Evolutionary conservation across 2,888 invertebrate species (phyloP), one percentile per base, ranked within the genome.

Genomic region (Capitulum mitella): DNA sequence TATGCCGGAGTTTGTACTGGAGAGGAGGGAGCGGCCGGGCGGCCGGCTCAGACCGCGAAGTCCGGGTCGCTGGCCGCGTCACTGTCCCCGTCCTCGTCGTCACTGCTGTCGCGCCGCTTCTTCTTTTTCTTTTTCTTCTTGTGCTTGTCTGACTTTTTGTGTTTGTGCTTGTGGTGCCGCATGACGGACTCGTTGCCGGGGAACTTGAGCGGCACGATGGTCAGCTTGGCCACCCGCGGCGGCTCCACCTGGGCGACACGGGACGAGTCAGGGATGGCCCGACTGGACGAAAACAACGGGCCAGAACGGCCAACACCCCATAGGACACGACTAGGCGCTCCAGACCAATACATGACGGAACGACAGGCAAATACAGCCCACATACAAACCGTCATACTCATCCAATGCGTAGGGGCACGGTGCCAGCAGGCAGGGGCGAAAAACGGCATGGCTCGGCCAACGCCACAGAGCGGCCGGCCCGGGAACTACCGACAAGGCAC

Each of bases 101-200:
- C 91, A 81, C 89, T 89, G 81, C 89, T 89, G 19, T 89, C 86
- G 79, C 86, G 89, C 82, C 88, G 88, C 84, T 87, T 87, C 84
- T 87, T 88, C 86, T 88, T 88, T 81, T 89, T 87, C 84, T 89
- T 90, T 84, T 87, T 87, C 83, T 87, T 86, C 83, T 86, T 85
- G 82, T 87, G 86, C 84, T 87, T 87, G 81, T 87, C 87, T 14
- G 80, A 80, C 78, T 82, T 82, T 77, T 86, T 83, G 77, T 85
- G 83, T 82, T 85, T 85, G 82, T 85, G 86, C 77, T 79, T 78
- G 51, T 82, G 79, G 75, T 81, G 80, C 51, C 43, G 77, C 61
- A 76, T 37, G 78, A 77, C 61, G 74, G 64, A 29, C 75, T 75
- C 78, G 78, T 77, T 74, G 29, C 80, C 80, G 54, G 83, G 82